Base-by-base conservation (phyloP, 1,140 invertebrate genomes). In the Rhizoglyphus robini region DNA sequence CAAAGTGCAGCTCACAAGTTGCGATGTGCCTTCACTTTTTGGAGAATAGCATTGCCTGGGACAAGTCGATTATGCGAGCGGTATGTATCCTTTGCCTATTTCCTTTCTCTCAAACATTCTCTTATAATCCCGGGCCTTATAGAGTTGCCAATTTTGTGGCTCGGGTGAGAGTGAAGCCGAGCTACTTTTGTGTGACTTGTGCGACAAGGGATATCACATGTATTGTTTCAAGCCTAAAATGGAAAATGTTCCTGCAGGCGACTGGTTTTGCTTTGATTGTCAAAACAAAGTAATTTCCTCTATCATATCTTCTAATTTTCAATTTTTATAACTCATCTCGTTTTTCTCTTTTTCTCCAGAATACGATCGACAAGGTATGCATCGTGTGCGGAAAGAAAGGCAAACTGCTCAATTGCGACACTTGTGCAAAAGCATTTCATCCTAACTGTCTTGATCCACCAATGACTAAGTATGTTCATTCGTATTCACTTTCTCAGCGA, bases 51-150 rank as follows among this genome's bases (percentile, higher is more conserved):
- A 90, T 96, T 71, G 90, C 92, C 29, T 96, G 93, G 93, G 93
- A 97, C 77, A 96, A 96, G 78, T 94, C 90, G 78, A 93, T 96
- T 72, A 96, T 97, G 93, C 95, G 96, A 84, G 92, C 92, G 79
- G 90, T 94, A 82, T 84, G 88, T 75, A n/a, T 27, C 59, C 8
- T 61, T 13, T 51, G 20, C 2, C 29, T 51, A 23, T 4, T 49
- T 49, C 23, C 23, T 51, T 13, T 27, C 23, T 60, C 36, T 41
- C 18, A 8, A 11, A 11, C 36, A 11, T 41, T 18, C 18, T 41
- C 36, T 51, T 51, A 20, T n/a, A 32, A 32, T 41, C n/a, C n/a
- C n/a, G n/a, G n/a, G n/a, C n/a, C n/a, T n/a, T 23, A 61, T 82
- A 95, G 88, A 90, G 90, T 77, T 97, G 94, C 77, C 92, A 97